phyloP scores from a whole-genome alignment of 1,140 invertebrate species.

The Aradophagus sp. region DNA sequence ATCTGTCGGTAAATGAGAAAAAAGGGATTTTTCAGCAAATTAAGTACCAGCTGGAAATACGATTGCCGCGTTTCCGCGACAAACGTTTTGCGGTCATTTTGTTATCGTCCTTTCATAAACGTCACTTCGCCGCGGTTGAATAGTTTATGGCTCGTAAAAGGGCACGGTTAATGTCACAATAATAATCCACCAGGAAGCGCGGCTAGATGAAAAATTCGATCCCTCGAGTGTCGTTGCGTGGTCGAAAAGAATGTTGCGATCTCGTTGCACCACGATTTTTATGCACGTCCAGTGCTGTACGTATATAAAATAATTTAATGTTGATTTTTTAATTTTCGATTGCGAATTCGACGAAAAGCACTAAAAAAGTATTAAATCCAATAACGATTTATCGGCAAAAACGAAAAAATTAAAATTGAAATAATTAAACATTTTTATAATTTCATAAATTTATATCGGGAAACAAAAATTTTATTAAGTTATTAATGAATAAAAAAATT shows the following conservation, averaged over 20 bases:
- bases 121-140: constrained; percentile 15
- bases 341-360: too few relatives aligned
- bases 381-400: too few relatives aligned
- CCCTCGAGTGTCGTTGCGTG: constrained; percentile 8
- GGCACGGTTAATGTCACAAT: constrained; percentile 12
- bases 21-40: constrained; percentile 6
- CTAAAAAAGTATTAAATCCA: too few relatives aligned
- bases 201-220: constrained; percentile 15
- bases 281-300: too few relatives aligned
- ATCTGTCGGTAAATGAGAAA: constrained; percentile 4
- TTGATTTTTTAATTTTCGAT: constrained; percentile 6
- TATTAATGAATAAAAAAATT: too few relatives aligned
- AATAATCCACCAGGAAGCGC: constrained; percentile 6
- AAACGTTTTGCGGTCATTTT: constrained; percentile 18
- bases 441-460: too few relatives aligned
- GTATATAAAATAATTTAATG: too few relatives aligned
- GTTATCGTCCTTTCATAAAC: constrained; percentile 27
- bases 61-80: constrained; percentile 13
- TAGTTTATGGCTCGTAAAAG: constrained; percentile 36
- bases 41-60: constrained; percentile 28
- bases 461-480: too few relatives aligned
- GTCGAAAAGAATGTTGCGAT: too few relatives aligned
- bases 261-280: too few relatives aligned
- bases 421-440: too few relatives aligned
- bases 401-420: too few relatives aligned